Base-by-base conservation (phyloP, 2,113 vertebrate genomes). In the Tylochromis polylepis region DNA sequence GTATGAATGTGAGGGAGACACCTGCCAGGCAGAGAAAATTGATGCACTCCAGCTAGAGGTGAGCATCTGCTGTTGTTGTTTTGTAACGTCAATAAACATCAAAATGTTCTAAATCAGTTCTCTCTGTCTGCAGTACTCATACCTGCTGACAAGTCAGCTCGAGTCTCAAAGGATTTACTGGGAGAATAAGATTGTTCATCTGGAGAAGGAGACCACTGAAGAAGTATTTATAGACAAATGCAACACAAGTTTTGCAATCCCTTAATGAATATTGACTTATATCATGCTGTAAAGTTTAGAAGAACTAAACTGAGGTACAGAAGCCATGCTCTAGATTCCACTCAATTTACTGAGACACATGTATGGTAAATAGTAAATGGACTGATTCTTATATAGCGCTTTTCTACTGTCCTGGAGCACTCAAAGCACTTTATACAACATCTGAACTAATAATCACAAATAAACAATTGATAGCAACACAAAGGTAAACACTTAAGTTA, bases 161-260 rank as follows among this genome's bases (percentile, higher is more conserved):
- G 99, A 99, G 75, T 99, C 99, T 3, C 98, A 99, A 55, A 95
- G 99, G 27, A 97, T 99, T 91, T 99, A 99, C 88, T 99, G 99
- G 99, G 99, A 99, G 95, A 99, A 99, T 92, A 99, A 99, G 96
- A 99, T 99, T 2, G 97, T 97, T 36, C 97, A 98, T 22, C 96
- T 99, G 92, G 99, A 99, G 94, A 99, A 99, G 91, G 99, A 99
- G 90, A 98, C 98, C 0, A 97, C 98, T 4, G 98, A 99, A 86
- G 99, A 99, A 96, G 99, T 99, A 94, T 38, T 93, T 94, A 16
- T 11, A 27, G n/a, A 41, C 18, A 22, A 41, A 51, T 31, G 29
- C 72, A 27, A 14, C 20, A 14, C 20, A 58, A 10, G 2, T 31
- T 72, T 75, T 75, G 24, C 10, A 31, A 12, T 51, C 43, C 6